phyloP scores from a whole-genome alignment of 2,113 vertebrate species.

The Tautogolabrus adspersus region DNA sequence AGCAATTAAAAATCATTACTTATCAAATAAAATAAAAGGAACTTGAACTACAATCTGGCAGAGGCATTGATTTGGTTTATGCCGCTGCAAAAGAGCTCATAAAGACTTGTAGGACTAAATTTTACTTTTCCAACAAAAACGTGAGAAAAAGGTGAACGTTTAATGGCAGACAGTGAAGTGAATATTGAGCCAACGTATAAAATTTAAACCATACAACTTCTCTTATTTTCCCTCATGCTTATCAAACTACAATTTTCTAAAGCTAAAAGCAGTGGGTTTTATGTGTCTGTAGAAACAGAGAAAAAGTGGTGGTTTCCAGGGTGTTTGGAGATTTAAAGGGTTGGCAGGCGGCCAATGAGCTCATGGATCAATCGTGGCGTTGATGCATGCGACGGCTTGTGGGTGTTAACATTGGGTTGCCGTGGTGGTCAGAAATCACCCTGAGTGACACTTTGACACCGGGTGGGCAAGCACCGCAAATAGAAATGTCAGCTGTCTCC shows the following conservation, averaged over 20 bases:
- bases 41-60: constrained; percentile 71
- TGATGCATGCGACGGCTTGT: constrained; percentile 77
- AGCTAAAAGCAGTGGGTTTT: constrained; percentile 44
- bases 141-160: constrained; percentile 61
- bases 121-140: constrained; percentile 66
- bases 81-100: constrained; percentile 57
- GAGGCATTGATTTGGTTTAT: constrained; percentile 68
- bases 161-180: constrained; percentile 43
- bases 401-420: constrained; percentile 84
- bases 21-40: constrained; percentile 85
- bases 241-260: constrained; percentile 43
- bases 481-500: constrained; percentile 82
- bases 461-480: constrained; percentile 82
- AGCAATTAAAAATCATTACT: constrained; percentile 85
- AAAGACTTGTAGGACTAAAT: constrained; percentile 61
- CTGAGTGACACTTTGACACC: constrained; percentile 86
- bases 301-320: constrained; percentile 77
- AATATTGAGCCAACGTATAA: constrained; percentile 61
- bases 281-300: constrained; percentile 68
- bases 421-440: constrained; percentile 87
- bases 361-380: constrained; percentile 84
- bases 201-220: constrained; percentile 54
- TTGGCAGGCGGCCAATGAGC: constrained; percentile 83
- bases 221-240: constrained; percentile 46
- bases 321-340: constrained; percentile 84